These are phyloP conservation scores for Carcinoscorpius rotundicauda DNA, from an alignment of 1,140 invertebrate species.

Conservation along the genomic window DNA sequence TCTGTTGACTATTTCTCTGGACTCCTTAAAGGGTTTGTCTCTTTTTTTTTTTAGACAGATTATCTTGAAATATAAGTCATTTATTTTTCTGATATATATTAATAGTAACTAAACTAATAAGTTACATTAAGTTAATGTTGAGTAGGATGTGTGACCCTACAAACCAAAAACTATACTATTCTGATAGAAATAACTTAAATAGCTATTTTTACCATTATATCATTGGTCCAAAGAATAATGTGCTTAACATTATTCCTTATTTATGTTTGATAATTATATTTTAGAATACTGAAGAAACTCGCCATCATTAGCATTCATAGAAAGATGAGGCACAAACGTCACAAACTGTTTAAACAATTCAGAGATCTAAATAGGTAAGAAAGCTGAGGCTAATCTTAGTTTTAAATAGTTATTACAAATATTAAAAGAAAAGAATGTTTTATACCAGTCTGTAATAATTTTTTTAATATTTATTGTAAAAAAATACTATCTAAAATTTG, in stretches of 20 bases:
- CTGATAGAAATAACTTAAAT: conserved; percentile 10
- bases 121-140: conserved; percentile 13
- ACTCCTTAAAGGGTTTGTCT: conserved; percentile 40
- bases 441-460: too few relatives aligned
- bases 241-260: too few relatives aligned
- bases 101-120: conserved; percentile 20
- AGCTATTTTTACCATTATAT: too few relatives aligned
- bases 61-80: not conserved
- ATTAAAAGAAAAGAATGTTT: too few relatives aligned
- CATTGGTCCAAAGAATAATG: too few relatives aligned
- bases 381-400: too few relatives aligned
- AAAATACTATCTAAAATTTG: not conserved
- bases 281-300: conserved; percentile 42
- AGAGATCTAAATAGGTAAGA: conserved; percentile 45
- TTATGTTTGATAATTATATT: conserved; percentile 10
- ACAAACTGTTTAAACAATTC: conserved; percentile 76
- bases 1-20: conserved; percentile 88
- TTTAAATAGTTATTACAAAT: too few relatives aligned
- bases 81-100: too few relatives aligned
- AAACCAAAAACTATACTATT: not conserved
- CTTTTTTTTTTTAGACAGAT: conserved; percentile 23
- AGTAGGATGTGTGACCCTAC: not conserved
- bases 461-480: too few relatives aligned
- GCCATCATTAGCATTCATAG: conserved; percentile 73
- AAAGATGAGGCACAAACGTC: conserved; percentile 82